Evolutionary conservation across 2,113 vertebrate genomes (phyloP), one percentile per base, ranked within the genome.

Genomic region (Coptodon bakossiorum): DNA sequence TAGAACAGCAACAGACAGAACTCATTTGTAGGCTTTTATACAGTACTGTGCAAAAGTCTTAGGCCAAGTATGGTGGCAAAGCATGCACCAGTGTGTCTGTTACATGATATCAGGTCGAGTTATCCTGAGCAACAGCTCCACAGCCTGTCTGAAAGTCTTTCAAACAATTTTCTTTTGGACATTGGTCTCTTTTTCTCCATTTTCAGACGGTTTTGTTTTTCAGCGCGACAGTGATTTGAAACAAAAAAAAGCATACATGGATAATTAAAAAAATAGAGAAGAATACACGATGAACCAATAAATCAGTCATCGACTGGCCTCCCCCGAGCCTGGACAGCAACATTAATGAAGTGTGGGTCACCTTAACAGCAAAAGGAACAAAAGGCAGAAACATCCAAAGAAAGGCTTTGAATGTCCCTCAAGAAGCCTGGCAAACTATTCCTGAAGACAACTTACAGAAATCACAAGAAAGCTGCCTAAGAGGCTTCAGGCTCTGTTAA

Each of bases 31-130:
- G 68, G 9, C 19, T 53, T 53, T 10, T 3, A n/a, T 10, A 10
- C 19, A 53, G 17, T 73, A 4, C 38, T 16, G 38, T 45, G 38
- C 38, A 73, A 43, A 43, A 0, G 22, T 45, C 36, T 73, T 27
- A 6, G 22, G 0, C 2, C 0, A 24, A 16, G 59, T 36, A 63
- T 63, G 3, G 9, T 0, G 29, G 59, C 2, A 63, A 63, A n/a
- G 59, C 59, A 36, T 12, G 31, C 31, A 63, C 31, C 22, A 56
- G 53, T 22, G 53, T 24, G 53, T 12, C 53, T 31, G 2, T 6
- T 61, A 1, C 57, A 31, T 31, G 57, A 61, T 10, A 61, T 61
- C 57, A 31, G 27, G 27, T 31, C 12, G 14, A 31, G 36, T 68
- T 40, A 14, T 68, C 19, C 7, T 68, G 63, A 40, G 19, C 3